Evolutionary conservation across 2,888 invertebrate species (phyloP).

Genomic region (Drosophila macrothrix): DNA sequence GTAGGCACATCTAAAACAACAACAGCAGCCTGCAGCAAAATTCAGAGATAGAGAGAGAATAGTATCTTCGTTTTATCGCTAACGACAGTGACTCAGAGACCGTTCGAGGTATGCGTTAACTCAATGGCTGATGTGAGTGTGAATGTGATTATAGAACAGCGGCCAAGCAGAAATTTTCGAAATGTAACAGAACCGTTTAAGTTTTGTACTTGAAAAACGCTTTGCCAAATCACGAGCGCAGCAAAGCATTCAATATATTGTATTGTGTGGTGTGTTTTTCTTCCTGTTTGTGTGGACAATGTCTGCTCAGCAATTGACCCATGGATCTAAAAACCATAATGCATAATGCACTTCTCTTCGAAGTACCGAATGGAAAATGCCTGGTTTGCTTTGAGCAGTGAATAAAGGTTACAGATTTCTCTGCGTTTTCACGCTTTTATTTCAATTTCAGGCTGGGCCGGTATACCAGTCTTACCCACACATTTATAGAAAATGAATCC

Average conservation of each 20-base stretch:
- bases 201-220: not conserved
- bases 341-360: not conserved
- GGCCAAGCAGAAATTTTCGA: constrained; percentile 5
- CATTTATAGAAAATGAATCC: constrained; percentile 33
- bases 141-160: constrained; percentile 1
- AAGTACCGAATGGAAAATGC: not conserved
- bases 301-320: not conserved
- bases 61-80: constrained; percentile 20
- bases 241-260: not conserved
- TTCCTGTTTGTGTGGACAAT: not conserved
- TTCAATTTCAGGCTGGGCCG: not conserved
- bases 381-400: not conserved
- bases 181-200: not conserved
- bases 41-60: constrained; percentile 34
- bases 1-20: constrained; percentile 31
- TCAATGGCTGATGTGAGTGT: constrained; percentile 24
- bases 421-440: not conserved
- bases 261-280: not conserved
- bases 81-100: constrained; percentile 1
- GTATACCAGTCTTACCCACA: constrained; percentile 3
- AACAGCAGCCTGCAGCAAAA: constrained; percentile 28
- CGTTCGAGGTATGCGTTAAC: constrained; percentile 13
- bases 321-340: not conserved
- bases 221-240: not conserved
- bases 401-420: constrained; percentile 1